phyloP scores from a whole-genome alignment of 2,797 vertebrate genomes.

The Aselliscus stoliczkanus region DNA sequence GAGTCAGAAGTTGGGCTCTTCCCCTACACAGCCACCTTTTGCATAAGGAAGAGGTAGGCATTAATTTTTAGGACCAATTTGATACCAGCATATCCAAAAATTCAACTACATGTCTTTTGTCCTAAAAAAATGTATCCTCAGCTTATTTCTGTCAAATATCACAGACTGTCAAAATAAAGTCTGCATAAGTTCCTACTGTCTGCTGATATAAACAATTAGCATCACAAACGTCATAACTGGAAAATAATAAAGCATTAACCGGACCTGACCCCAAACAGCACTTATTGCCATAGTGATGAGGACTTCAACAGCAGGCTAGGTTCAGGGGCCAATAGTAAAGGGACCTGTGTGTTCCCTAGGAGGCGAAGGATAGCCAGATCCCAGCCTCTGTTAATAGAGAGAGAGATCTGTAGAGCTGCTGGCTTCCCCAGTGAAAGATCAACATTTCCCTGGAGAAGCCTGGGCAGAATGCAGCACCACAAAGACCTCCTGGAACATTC shows the following conservation, averaged over 20 bases:
- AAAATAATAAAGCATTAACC: constrained; percentile 43
- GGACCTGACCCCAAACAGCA: neutral
- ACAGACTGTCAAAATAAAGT: constrained; percentile 9
- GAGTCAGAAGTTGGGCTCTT: neutral
- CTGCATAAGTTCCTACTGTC: neutral
- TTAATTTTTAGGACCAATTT: neutral
- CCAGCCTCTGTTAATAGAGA: neutral
- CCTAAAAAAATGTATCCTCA: neutral
- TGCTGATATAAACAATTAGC: constrained; percentile 25
- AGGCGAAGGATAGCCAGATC: neutral
- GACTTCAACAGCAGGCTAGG: neutral
- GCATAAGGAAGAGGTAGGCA: neutral
- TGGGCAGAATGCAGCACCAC: neutral
- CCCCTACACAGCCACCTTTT: neutral
- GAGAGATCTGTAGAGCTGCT: neutral
- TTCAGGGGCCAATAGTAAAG: neutral
- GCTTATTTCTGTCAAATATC: constrained; percentile 8
- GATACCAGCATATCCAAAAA: neutral
- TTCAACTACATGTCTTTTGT: neutral
- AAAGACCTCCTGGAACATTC: neutral
- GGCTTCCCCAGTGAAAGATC: neutral
- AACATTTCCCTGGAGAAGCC: neutral
- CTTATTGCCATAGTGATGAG: neutral
- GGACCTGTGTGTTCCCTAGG: neutral
- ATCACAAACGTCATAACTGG: neutral